phyloP scores from a whole-genome alignment of 1,140 invertebrate genomes.

The Drosophila paulistorum region DNA sequence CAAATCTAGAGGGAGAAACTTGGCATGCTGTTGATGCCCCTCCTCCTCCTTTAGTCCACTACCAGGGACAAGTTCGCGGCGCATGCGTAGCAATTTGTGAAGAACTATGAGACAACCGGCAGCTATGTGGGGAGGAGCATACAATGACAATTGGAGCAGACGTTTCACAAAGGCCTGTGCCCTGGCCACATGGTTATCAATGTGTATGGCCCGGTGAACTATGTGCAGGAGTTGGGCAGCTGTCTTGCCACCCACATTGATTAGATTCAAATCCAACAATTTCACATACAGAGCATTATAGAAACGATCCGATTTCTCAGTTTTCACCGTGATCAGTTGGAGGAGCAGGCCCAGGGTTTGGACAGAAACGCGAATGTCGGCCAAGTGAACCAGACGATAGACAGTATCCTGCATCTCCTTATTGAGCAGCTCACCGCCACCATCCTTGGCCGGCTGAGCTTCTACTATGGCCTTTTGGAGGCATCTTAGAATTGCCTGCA shows the following conservation, averaged over 20 bases:
- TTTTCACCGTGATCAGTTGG: conserved; percentile 88
- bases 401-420: conserved; percentile 87
- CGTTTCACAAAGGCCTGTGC: conserved; percentile 95
- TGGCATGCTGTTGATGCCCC: neutral
- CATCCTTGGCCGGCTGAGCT: conserved; percentile 68
- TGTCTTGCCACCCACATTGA: conserved; percentile 86
- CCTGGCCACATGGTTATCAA: conserved; percentile 89
- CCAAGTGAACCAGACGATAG: conserved; percentile 94
- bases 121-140: conserved; percentile 67
- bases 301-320: conserved; percentile 87
- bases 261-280: conserved; percentile 90
- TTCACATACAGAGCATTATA: conserved; percentile 96
- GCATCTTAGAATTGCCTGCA: conserved; percentile 89
- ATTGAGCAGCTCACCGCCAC: conserved; percentile 61
- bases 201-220: conserved; percentile 92
- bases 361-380: conserved; percentile 91
- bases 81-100: conserved; percentile 75
- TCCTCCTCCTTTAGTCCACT: conserved; percentile 31
- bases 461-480: conserved; percentile 78
- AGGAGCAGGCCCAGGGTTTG: conserved; percentile 94
- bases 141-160: conserved; percentile 89
- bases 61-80: conserved; percentile 60
- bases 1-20: conserved; percentile 48
- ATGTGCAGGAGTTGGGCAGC: conserved; percentile 94
- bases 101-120: conserved; percentile 79